A percentile compares a stretch with the other conserved stretches of the same genome.
These are phyloP conservation scores for Dexiosoma caninum DNA, from an alignment of 2,888 invertebrate genomes.

Conservation along the genomic window DNA sequence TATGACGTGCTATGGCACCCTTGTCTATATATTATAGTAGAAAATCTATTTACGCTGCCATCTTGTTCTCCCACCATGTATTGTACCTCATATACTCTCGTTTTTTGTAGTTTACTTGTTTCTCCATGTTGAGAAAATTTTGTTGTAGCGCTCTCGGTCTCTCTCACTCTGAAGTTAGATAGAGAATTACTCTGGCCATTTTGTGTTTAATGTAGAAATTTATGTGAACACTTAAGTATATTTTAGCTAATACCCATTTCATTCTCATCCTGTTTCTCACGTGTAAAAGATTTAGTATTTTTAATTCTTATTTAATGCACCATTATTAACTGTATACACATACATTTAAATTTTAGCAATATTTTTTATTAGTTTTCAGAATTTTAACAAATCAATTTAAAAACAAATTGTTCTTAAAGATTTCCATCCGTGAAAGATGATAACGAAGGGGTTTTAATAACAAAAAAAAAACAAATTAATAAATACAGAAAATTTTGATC, in stretches of 20 bases:
- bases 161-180: not conserved
- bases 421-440: not conserved
- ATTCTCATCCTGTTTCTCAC: not conserved
- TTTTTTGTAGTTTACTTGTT: slow-evolving; percentile 17
- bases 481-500: no score
- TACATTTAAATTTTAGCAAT: slow-evolving; percentile 8
- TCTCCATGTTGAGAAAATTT: not conserved
- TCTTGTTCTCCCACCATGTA: no score
- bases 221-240: slow-evolving; percentile 7
- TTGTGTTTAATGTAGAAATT: slow-evolving; percentile 26
- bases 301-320: not conserved
- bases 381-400: not conserved
- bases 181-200: not conserved
- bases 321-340: slow-evolving; percentile 17
- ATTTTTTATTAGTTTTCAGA: not conserved
- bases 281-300: not conserved
- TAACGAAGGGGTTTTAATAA: not conserved
- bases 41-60: no score
- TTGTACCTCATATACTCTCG: slow-evolving; percentile 41
- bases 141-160: not conserved
- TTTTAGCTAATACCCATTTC: not conserved
- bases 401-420: not conserved
- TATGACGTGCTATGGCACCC: no score
- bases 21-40: no score
- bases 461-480: not conserved